phyloP scores from a whole-genome alignment of 2,113 vertebrate genomes.

The Gopherus flavomarginatus region DNA sequence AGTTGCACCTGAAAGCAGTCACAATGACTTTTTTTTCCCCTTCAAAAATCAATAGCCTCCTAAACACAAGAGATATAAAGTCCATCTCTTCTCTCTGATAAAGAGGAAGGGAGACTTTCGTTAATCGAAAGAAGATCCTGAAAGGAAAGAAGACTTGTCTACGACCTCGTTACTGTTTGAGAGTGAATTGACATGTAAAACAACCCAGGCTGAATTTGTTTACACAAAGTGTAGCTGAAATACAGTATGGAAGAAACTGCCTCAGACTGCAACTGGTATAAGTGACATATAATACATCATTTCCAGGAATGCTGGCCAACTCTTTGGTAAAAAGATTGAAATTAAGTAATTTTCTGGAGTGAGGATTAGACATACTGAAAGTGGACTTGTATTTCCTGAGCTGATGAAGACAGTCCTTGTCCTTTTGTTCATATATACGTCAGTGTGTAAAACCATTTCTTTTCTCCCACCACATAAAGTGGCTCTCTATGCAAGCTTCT shows the following conservation, averaged over 20 bases:
- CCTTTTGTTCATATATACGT: neutral
- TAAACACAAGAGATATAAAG: neutral
- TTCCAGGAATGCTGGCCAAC: neutral
- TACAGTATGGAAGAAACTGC: neutral
- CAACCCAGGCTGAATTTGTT: neutral
- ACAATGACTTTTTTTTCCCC: neutral
- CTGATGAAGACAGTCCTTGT: neutral
- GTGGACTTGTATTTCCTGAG: neutral
- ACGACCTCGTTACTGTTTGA: no score
- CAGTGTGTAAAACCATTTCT: neutral
- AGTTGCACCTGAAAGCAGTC: neutral
- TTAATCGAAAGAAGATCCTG: neutral
- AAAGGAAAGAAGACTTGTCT: neutral
- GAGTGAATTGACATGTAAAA: neutral
- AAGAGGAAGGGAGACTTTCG: rapidly evolving
- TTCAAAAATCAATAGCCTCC: neutral
- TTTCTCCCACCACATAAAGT: neutral
- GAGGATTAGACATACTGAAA: neutral
- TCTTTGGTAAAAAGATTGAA: neutral
- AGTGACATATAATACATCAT: neutral
- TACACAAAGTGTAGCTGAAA: neutral
- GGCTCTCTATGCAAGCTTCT: neutral
- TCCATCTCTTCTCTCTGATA: neutral
- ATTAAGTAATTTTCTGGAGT: neutral
- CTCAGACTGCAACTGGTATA: neutral